Conservation (phyloP, 1,140 invertebrate species). For the Periplaneta americana region DNA sequence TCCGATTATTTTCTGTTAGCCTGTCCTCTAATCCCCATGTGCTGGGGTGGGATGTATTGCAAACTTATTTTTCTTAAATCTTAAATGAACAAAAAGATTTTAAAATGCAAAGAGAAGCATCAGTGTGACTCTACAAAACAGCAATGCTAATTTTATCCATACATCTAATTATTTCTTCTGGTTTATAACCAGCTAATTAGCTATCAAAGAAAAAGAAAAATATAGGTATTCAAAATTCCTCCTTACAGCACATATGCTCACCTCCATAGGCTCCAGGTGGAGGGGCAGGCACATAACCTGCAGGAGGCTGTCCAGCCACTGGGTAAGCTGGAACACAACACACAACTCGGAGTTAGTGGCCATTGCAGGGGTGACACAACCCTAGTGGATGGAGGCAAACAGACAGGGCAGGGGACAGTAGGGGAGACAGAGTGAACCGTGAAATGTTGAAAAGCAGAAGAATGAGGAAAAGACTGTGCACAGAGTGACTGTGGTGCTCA, state of each 20-base stretch:
- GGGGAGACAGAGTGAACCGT: background rate
- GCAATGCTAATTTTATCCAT: too few species aligned
- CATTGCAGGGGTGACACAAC: background rate
- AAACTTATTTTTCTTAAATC: too few species aligned
- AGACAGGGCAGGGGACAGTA: background rate
- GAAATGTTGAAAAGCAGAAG: background rate
- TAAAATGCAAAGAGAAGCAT: background rate
- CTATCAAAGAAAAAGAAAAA: too few species aligned
- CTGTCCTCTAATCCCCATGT: too few species aligned
- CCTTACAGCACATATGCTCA: conserved; percentile 26
- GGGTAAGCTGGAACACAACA: conserved; percentile 42
- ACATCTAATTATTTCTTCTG: too few species aligned
- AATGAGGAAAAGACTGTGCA: background rate
- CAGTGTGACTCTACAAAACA: background rate
- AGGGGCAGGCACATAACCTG: conserved; percentile 45
- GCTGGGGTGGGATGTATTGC: too few species aligned
- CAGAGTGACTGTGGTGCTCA: background rate
- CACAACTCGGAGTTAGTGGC: background rate
- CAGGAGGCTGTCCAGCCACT: conserved; percentile 43
- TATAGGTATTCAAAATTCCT: too few species aligned
- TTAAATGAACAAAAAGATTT: background rate
- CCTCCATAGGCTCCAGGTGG: conserved; percentile 44
- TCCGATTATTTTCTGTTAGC: too few species aligned
- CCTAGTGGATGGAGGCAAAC: background rate
- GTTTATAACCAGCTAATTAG: too few species aligned